Evolutionary conservation across 2,888 invertebrate species (phyloP), one percentile per base, ranked within the genome.

Genomic region (Apomyelois bistriatella): DNA sequence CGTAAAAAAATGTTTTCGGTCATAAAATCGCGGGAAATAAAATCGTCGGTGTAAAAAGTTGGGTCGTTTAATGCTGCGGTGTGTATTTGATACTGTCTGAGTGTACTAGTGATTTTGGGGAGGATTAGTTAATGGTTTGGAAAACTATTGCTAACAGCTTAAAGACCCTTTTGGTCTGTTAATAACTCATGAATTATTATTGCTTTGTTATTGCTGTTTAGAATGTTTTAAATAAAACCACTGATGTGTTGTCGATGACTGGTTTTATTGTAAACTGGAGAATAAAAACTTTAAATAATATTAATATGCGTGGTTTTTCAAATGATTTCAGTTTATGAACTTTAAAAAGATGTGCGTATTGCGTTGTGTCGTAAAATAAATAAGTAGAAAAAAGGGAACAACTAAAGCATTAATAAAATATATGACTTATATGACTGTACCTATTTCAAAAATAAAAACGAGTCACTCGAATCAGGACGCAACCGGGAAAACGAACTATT

Each of bases 1-100:
- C 85, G 84, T 88, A 81, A 89, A 89, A 87, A 85, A 85, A 78
- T 83, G 85, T 83, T 77, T 69, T 70, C 60, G 80, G 61, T 87
- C 87, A 81, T 88, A 82, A 88, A 86, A 74, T 70, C 72, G 79
- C 72, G 70, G 70, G 71, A 68, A 76, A 86, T 88, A 87, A 89
- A 88, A 79, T 72, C 74, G 81, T 72, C 77, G 68, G 65, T 70
- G 83, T 79, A 81, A 85, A 86, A 79, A 77, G 70, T 70, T 61
- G 65, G 67, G 64, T 65, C 64, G 63, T 43, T 52, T 43, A 47
- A 52, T 52, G 43, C 13, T 43, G 32, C 46, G 15, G 15, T 9
- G 46, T 32, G 46, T 32, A 46, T 46, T 46, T 46, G 32, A 46
- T n/a, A 12, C 22, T 17, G 12, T 49, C 13, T 32, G 28, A 12